Conservation (phyloP, 1,140 invertebrate genomes). For the Anadara kagoshimensis region DNA sequence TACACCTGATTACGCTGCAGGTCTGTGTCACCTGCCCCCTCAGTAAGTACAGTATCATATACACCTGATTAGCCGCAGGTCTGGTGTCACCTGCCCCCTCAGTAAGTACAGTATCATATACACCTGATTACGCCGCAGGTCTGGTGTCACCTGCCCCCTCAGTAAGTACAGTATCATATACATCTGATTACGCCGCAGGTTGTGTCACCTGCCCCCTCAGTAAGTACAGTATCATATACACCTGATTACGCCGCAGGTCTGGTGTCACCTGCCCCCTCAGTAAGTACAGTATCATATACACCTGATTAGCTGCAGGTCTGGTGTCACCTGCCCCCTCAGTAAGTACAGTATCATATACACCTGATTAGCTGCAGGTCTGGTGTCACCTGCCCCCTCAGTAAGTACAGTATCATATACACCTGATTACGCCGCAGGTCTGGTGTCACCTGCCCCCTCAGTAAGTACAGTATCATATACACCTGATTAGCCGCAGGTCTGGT, state of each 20-base stretch:
- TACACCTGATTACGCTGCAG: conserved; percentile 84
- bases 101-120: conserved; percentile 74
- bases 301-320: too few species aligned
- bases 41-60: conserved; percentile 53
- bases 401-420: conserved; percentile 79
- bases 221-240: too few species aligned
- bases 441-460: conserved; percentile 73
- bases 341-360: conserved; percentile 78
- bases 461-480: conserved; percentile 20
- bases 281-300: conserved; percentile 29
- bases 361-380: conserved; percentile 87
- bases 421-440: conserved; percentile 86
- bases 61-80: conserved; percentile 53
- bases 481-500: too few species aligned
- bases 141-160: conserved; percentile 75
- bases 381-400: conserved; percentile 72
- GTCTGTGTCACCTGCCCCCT: conserved; percentile 75
- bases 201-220: too few species aligned
- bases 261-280: conserved; percentile 25
- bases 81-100: conserved; percentile 68
- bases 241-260: too few species aligned
- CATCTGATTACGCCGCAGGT: too few species aligned
- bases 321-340: conserved; percentile 17
- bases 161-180: conserved; percentile 37
- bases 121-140: conserved; percentile 78